Evolutionary conservation across 2,797 vertebrate genomes (phyloP).

Genomic region (Mus caroli): DNA sequence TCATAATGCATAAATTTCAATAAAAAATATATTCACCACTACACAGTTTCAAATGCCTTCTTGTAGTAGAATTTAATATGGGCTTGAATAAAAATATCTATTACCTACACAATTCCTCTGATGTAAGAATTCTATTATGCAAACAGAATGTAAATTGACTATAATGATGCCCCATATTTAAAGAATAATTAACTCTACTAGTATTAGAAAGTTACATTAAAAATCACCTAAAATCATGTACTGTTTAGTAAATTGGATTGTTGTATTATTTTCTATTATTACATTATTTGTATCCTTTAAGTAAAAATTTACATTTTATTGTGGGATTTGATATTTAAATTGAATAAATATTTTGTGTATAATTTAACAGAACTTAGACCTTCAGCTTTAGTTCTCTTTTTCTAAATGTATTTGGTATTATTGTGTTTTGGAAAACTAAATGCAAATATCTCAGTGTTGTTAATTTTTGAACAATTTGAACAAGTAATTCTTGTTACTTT

Average conservation of each 20-base stretch:
- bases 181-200: conserved; percentile 13
- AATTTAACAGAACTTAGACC: conserved; percentile 22
- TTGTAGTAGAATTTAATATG: neutral
- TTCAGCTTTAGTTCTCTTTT: neutral
- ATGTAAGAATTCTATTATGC: neutral
- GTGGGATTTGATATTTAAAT: neutral
- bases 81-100: conserved; percentile 39
- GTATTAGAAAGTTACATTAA: conserved; percentile 21
- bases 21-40: conserved; percentile 20
- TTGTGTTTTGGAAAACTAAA: conserved; percentile 1
- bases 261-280: neutral
- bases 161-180: neutral
- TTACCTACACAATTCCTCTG: conserved; percentile 37
- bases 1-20: conserved; percentile 69
- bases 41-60: neutral
- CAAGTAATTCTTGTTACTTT: too few relatives aligned
- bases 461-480: too few relatives aligned
- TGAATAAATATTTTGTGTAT: neutral
- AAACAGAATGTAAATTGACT: conserved; percentile 40
- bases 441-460: too few relatives aligned
- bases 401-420: neutral
- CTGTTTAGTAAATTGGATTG: neutral
- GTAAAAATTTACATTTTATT: conserved; percentile 5
- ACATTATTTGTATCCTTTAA: conserved; percentile 39
- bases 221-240: conserved; percentile 16